Evolutionary conservation across 2,888 invertebrate species (phyloP).

Genomic region (Thumatha senex): DNA sequence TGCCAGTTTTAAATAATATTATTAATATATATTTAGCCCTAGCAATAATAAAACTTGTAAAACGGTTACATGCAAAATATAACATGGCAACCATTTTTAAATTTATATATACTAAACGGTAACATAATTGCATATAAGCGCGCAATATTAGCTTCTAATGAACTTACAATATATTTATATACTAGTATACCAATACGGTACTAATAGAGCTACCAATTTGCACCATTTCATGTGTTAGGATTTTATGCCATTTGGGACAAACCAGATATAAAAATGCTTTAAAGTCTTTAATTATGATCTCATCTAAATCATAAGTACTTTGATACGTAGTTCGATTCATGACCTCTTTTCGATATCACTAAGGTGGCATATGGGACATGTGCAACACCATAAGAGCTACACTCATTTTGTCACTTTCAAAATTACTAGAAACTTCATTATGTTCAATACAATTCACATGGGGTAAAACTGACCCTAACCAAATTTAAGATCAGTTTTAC

Average conservation of each 20-base stretch:
- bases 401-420: too few relatives aligned
- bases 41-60: slow-evolving; percentile 14
- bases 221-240: slow-evolving; percentile 7
- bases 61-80: slow-evolving; percentile 23
- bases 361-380: too few relatives aligned
- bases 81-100: too few relatives aligned
- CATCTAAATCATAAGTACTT: too few relatives aligned
- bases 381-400: too few relatives aligned
- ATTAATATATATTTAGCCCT: slow-evolving; percentile 15
- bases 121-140: slow-evolving; percentile 45
- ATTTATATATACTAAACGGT: slow-evolving; percentile 37
- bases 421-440: too few relatives aligned
- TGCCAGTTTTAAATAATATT: slow-evolving; percentile 10
- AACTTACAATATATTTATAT: slow-evolving; percentile 7
- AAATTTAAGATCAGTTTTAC: too few relatives aligned
- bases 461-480: too few relatives aligned
- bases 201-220: slow-evolving; percentile 11
- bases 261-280: background rate
- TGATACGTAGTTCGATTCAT: too few relatives aligned
- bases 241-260: background rate
- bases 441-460: too few relatives aligned
- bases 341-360: too few relatives aligned
- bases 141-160: slow-evolving; percentile 29
- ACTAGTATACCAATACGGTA: slow-evolving; percentile 5
- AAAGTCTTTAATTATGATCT: too few relatives aligned